Evolutionary conservation across 2,888 invertebrate genomes (phyloP).

Genomic region (Molanna angustata): DNA sequence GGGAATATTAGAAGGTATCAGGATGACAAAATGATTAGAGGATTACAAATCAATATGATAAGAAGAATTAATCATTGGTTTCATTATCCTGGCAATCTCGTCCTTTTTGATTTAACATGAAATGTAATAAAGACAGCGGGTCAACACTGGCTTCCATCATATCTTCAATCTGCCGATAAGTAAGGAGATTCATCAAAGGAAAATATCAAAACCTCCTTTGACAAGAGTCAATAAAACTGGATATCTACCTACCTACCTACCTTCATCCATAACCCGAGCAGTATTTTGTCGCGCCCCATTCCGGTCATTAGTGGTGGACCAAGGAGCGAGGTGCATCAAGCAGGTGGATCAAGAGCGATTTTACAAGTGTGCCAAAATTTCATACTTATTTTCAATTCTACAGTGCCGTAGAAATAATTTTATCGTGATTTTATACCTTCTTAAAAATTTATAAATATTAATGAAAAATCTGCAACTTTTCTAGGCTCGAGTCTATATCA

Average conservation of each 20-base stretch:
- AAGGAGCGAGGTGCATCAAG: too few species aligned
- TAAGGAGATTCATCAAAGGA: constrained; percentile 6
- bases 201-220: constrained; percentile 8
- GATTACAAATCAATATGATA: background rate
- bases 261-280: background rate
- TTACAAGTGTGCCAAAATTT: too few species aligned
- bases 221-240: constrained; percentile 4
- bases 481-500: too few species aligned
- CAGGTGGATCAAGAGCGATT: too few species aligned
- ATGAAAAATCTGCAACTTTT: too few species aligned
- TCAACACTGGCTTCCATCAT: constrained; percentile 7
- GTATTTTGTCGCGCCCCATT: background rate
- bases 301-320: too few species aligned
- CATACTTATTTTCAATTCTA: too few species aligned
- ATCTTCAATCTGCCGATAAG: constrained; percentile 1
- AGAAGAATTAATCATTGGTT: background rate
- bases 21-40: too few species aligned
- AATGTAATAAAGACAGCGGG: constrained; percentile 6
- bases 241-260: background rate
- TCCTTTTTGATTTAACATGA: constrained; percentile 3
- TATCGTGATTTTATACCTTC: too few species aligned
- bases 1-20: too few species aligned
- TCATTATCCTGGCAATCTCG: background rate
- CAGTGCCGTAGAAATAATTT: too few species aligned
- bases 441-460: too few species aligned